Evolutionary conservation across 2,888 invertebrate species (phyloP).

Genomic region (Malthinus flaveolus): DNA sequence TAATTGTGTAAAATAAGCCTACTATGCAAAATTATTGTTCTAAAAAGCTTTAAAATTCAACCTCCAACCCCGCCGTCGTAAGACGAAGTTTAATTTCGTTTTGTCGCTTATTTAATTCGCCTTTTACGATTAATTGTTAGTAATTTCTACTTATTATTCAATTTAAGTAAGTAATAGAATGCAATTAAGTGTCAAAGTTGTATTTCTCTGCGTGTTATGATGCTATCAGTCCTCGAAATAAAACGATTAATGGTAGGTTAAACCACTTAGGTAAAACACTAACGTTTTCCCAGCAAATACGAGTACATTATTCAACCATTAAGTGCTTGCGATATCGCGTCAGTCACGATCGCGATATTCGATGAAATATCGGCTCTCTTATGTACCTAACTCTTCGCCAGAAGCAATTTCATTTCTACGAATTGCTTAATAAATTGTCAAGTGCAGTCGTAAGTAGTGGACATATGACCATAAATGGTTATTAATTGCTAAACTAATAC

Average conservation of each 20-base stretch:
- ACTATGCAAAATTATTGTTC: neutral
- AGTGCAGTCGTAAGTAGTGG: slow-evolving; percentile 12
- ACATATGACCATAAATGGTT: slow-evolving; percentile 12
- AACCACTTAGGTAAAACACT: slow-evolving; percentile 18
- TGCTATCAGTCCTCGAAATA: slow-evolving; percentile 23
- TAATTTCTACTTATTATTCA: neutral
- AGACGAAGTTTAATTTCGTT: no score
- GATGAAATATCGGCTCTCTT: slow-evolving; percentile 25
- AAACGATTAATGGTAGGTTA: slow-evolving; percentile 16
- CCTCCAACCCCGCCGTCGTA: no score
- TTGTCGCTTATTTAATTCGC: no score
- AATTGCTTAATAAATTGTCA: slow-evolving; percentile 19
- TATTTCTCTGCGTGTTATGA: slow-evolving; percentile 17
- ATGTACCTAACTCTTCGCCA: slow-evolving; percentile 10
- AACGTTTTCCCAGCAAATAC: slow-evolving; percentile 19
- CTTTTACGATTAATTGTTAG: no score
- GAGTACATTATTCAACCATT: slow-evolving; percentile 22
- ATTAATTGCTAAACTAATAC: slow-evolving; percentile 18
- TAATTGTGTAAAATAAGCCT: slow-evolving; percentile 17
- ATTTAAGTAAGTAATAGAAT: slow-evolving; percentile 17
- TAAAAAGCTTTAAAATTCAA: no score
- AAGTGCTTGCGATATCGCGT: slow-evolving; percentile 18
- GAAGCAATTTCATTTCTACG: slow-evolving; percentile 17
- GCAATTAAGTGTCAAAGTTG: slow-evolving; percentile 12
- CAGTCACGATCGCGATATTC: slow-evolving; percentile 29